These are phyloP conservation scores for Auanema sp. DNA, from an alignment of 2,888 invertebrate genomes.

Conservation along the genomic window DNA sequence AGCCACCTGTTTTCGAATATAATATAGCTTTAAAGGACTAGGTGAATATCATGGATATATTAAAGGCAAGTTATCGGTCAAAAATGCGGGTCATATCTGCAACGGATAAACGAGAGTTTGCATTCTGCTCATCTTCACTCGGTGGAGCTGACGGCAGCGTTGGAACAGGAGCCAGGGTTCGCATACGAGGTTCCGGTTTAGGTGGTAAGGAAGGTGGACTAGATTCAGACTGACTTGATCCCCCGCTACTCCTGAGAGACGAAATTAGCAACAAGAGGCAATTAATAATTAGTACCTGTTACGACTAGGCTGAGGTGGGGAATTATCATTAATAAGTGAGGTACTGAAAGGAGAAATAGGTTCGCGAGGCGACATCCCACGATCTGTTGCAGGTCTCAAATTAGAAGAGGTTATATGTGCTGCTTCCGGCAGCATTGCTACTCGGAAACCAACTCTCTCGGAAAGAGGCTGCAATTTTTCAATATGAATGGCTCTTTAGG, in stretches of 20 bases:
- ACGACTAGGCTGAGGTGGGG: slow-evolving; percentile 35
- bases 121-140: slow-evolving; percentile 40
- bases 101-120: slow-evolving; percentile 42
- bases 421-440: slow-evolving; percentile 44
- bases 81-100: slow-evolving; percentile 54
- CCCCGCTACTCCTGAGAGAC: slow-evolving; percentile 21
- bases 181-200: slow-evolving; percentile 36
- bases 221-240: background rate
- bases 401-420: slow-evolving; percentile 26
- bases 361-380: slow-evolving; percentile 17
- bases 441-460: slow-evolving; percentile 20
- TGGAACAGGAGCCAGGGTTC: slow-evolving; percentile 17
- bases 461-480: slow-evolving; percentile 15
- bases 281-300: slow-evolving; percentile 21
- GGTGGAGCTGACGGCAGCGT: slow-evolving; percentile 21
- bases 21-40: no score
- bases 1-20: no score
- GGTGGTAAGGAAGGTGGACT: slow-evolving; percentile 40
- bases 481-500: no score
- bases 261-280: background rate
- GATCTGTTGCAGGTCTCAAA: slow-evolving; percentile 28
- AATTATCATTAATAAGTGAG: slow-evolving; percentile 23
- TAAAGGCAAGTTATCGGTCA: slow-evolving; percentile 7
- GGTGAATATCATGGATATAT: no score
- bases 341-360: slow-evolving; percentile 23